Evolutionary conservation across 1,140 invertebrate species (phyloP).

Genomic region (Achatina immaculata): DNA sequence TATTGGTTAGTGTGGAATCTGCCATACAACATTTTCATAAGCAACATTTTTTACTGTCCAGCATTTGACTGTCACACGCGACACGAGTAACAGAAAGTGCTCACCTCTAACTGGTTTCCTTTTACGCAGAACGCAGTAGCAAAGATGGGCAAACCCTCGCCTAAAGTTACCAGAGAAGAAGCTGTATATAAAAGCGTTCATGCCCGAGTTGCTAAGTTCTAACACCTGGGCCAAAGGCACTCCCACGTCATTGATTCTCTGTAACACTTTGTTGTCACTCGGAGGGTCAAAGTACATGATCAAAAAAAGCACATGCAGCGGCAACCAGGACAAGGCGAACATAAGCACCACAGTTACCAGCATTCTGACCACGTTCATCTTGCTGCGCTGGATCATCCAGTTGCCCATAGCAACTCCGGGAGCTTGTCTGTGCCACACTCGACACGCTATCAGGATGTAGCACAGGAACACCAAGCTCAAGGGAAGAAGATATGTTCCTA

Average conservation of each 20-base stretch:
- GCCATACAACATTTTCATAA: too few species aligned
- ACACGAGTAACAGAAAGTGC: not conserved
- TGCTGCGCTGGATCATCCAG: constrained; percentile 67
- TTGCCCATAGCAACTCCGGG: constrained; percentile 75
- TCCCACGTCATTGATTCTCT: constrained; percentile 83
- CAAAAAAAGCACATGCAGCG: constrained; percentile 79
- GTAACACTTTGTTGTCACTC: constrained; percentile 63
- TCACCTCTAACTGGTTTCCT: constrained; percentile 4
- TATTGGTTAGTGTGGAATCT: too few species aligned
- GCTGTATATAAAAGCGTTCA: constrained; percentile 97
- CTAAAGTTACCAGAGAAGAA: constrained; percentile 97
- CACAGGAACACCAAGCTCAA: constrained; percentile 91
- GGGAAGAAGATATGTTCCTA: constrained; percentile 92
- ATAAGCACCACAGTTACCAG: constrained; percentile 92
- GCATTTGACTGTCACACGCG: too few species aligned
- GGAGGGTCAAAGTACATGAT: constrained; percentile 47
- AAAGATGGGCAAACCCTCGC: constrained; percentile 79
- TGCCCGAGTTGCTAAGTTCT: constrained; percentile 95
- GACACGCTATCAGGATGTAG: constrained; percentile 93
- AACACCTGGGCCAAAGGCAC: constrained; percentile 95
- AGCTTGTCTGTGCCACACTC: constrained; percentile 88
- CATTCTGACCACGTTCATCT: constrained; percentile 89
- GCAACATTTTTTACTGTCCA: too few species aligned
- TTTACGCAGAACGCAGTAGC: constrained; percentile 37
- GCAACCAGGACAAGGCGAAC: constrained; percentile 96